A percentile compares a stretch with the other conserved stretches of the same genome.
Evolutionary conservation across 2,113 vertebrate species (phyloP).

Genomic region (Isichthys henryi): DNA sequence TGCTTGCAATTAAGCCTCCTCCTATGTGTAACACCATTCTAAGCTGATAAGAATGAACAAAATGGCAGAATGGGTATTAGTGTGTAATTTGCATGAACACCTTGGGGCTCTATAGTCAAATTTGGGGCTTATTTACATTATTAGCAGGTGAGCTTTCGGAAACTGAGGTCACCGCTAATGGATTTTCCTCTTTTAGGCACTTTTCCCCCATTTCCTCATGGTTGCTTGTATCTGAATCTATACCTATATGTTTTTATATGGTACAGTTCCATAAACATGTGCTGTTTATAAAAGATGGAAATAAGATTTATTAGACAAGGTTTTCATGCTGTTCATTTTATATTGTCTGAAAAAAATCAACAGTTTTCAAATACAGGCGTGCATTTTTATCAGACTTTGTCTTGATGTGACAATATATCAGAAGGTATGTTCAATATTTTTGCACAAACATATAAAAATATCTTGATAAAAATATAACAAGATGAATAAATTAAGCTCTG

Average conservation of each 20-base stretch:
- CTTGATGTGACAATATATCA: background rate
- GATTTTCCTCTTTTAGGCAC: background rate
- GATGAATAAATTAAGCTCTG: background rate
- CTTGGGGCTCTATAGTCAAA: background rate
- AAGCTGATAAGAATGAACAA: background rate
- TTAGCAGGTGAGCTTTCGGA: background rate
- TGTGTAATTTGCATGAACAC: background rate
- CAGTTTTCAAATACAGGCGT: background rate
- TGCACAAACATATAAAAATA: background rate
- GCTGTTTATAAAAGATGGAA: background rate
- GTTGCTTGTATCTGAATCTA: background rate
- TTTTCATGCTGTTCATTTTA: background rate
- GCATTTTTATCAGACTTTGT: background rate
- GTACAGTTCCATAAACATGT: background rate
- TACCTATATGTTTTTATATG: background rate
- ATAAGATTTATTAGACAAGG: background rate
- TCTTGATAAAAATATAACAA: background rate
- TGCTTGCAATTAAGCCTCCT: background rate
- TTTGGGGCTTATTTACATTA: background rate
- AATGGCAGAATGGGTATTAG: background rate
- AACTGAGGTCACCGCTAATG: background rate
- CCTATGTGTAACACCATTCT: background rate
- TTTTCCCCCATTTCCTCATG: background rate
- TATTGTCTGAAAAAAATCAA: background rate
- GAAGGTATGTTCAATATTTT: background rate